Base-by-base conservation (phyloP, 2,113 vertebrate genomes). In the Chrysemys picta region DNA sequence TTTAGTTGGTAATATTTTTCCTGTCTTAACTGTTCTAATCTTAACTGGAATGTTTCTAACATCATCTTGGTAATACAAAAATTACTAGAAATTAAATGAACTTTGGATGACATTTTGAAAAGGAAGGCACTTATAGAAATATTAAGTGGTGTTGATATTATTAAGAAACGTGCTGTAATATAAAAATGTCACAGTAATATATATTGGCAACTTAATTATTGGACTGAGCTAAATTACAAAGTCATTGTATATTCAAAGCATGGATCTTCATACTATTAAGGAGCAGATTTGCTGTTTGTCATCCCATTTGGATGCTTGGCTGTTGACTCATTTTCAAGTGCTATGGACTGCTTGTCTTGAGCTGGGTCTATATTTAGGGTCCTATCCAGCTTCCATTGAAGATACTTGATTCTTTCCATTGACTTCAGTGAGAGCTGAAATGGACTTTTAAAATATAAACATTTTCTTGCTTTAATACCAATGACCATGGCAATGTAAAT, bases 401-500 rank as follows among this genome's bases (percentile, higher is more conserved):
- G 21, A 93, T 12, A 82, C 89, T 38, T 78, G 78, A 93, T 50
- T 89, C 52, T 88, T 88, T 9, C 65, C 29, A 19, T 86, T 82
- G 62, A 82, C 81, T 94, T 54, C 54, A 78, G 95, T 56, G 8
- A 88, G 8, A 1, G 1, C 53, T 93, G 65, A 38, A 45, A 59
- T 85, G 50, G 93, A 65, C 42, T 80, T 49, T 25, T 86, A 49
- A 93, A 84, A 56, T 62, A 85, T 31, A 38, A 65, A 45, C 10
- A 72, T 93, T 93, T 93, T 87, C 38, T 38, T 90, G 56, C 86
- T 53, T 93, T 86, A 91, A 78, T 95, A 93, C 90, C 84, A 91
- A 57, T 89, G 65, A 45, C 83, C 91, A 29, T 85, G 57, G 45
- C 91, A 90, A 76, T 87, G 50, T 83, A 87, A 93, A 91, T 89